phyloP scores from a whole-genome alignment of 2,888 invertebrate species.

The Ectemnius cavifrons region DNA sequence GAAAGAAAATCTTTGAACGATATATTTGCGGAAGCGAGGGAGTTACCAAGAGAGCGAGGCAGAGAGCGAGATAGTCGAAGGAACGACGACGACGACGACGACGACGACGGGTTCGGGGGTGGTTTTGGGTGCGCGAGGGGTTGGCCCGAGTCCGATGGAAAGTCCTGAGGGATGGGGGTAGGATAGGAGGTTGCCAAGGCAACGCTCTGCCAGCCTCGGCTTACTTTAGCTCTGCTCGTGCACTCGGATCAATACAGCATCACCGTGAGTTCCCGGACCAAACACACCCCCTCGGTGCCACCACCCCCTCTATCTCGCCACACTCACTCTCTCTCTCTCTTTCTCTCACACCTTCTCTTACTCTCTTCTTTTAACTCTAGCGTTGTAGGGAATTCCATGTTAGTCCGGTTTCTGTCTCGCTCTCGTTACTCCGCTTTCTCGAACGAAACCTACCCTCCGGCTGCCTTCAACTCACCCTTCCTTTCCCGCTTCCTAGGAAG shows the following conservation, averaged over 20 bases:
- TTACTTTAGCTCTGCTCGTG: constrained; percentile 74
- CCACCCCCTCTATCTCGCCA: constrained; percentile 35
- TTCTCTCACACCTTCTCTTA: too few relatives aligned
- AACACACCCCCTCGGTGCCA: constrained; percentile 70
- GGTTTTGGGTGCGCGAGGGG: constrained; percentile 71
- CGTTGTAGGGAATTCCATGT: background rate
- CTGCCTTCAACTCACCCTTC: constrained; percentile 25
- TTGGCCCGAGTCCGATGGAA: constrained; percentile 55
- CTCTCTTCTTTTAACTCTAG: background rate
- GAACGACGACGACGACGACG: constrained; percentile 8
- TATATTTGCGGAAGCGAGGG: constrained; percentile 1
- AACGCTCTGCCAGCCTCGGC: constrained; percentile 72
- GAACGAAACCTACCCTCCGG: constrained; percentile 7
- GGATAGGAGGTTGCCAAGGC: constrained; percentile 73
- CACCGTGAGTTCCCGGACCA: constrained; percentile 75
- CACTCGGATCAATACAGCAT: constrained; percentile 77
- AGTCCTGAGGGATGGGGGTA: constrained; percentile 66
- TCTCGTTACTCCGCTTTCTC: background rate
- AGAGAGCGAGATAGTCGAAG: constrained; percentile 24
- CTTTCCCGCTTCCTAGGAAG: constrained; percentile 32
- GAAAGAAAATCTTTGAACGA: too few relatives aligned
- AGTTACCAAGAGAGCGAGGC: constrained; percentile 27
- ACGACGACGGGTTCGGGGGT: constrained; percentile 59
- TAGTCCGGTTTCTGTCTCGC: background rate
- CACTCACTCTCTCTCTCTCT: background rate